phyloP scores from a whole-genome alignment of 2,888 invertebrate species.

The Chymomyza procnemis region DNA sequence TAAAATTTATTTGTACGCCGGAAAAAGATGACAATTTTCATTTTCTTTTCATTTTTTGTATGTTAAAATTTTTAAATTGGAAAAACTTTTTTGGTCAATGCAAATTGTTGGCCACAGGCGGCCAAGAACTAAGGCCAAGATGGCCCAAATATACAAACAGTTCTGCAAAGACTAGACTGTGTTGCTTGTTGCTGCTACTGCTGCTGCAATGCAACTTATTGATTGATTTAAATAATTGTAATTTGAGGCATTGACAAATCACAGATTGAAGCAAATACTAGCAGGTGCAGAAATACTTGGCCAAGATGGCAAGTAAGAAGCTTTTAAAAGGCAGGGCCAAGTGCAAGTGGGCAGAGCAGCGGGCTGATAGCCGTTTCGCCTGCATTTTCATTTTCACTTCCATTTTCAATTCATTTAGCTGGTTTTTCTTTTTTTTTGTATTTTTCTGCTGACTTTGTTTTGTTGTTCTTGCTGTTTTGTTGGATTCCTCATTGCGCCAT shows the following conservation, averaged over 20 bases:
- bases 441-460: not conserved
- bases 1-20: not conserved
- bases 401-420: slow-evolving; percentile 44
- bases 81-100: not conserved
- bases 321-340: not conserved
- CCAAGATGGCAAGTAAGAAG: not conserved
- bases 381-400: slow-evolving; percentile 34
- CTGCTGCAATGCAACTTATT: not conserved
- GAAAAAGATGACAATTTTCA: not conserved
- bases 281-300: not conserved
- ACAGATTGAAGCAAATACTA: not conserved
- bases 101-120: not conserved
- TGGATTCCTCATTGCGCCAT: slow-evolving; percentile 46
- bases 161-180: not conserved
- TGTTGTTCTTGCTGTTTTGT: slow-evolving; percentile 30
- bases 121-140: not conserved
- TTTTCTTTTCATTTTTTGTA: too few relatives aligned
- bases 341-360: not conserved
- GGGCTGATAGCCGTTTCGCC: too few relatives aligned
- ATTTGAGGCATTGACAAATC: not conserved
- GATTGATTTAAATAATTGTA: not conserved
- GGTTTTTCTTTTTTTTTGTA: slow-evolving; percentile 1
- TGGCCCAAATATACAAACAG: not conserved
- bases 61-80: not conserved
- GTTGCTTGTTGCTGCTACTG: too few relatives aligned